A percentile compares a stretch with the other conserved stretches of the same genome.
These are phyloP conservation scores for Bombycilla garrulus DNA, from an alignment of 2,113 vertebrate genomes.

Conservation along the genomic window DNA sequence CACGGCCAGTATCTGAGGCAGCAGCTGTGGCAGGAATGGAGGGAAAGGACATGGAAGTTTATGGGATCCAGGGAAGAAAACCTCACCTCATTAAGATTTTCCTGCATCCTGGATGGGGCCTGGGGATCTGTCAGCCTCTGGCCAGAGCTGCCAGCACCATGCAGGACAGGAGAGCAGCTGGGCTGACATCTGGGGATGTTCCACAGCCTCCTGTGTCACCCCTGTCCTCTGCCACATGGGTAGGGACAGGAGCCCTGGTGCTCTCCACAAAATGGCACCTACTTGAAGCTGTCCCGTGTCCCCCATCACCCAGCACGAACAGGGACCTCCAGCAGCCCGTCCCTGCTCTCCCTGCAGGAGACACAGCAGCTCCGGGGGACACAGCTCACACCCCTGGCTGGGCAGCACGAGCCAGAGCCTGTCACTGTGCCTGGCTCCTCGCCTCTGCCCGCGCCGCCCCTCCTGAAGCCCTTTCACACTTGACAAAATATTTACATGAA, in stretches of 20 bases:
- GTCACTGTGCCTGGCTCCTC: background rate
- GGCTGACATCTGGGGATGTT: background rate
- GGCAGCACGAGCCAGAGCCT: background rate
- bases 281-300: accelerated
- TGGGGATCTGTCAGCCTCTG: accelerated
- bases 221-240: background rate
- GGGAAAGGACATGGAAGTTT: background rate
- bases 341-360: background rate
- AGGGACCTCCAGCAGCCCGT: background rate
- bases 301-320: accelerated
- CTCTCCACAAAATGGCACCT: accelerated
- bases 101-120: background rate
- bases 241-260: background rate
- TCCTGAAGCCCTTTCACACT: background rate
- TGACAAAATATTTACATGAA: background rate
- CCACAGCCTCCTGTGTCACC: accelerated
- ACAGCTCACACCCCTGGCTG: background rate
- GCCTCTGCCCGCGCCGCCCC: background rate
- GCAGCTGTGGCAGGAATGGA: background rate
- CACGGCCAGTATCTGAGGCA: background rate
- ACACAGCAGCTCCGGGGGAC: accelerated
- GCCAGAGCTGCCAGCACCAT: accelerated
- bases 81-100: background rate
- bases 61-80: background rate
- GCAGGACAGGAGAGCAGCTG: background rate